A percentile compares a stretch with the other conserved stretches of the same genome.
These are phyloP conservation scores for Hetaerina americana DNA, from an alignment of 1,140 invertebrate species.

Conservation along the genomic window DNA sequence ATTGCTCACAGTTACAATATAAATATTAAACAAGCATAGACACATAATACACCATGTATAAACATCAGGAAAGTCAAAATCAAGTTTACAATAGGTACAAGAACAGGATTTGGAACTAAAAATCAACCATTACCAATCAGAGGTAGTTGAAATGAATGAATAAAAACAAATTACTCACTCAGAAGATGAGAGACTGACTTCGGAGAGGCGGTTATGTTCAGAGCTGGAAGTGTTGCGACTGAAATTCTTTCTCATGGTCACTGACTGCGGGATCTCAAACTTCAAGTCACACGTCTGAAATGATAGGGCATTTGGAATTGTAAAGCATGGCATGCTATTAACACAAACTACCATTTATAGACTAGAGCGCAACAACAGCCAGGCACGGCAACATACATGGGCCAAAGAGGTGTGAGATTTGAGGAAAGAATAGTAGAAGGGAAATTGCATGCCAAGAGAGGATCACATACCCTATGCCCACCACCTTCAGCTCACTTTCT, in stretches of 20 bases:
- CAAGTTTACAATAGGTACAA: too few species aligned
- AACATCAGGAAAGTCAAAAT: too few species aligned
- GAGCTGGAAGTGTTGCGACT: constrained; percentile 11
- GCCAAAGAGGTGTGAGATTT: not conserved
- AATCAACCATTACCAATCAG: too few species aligned
- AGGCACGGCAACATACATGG: not conserved
- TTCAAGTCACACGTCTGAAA: constrained; percentile 43
- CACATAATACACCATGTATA: too few species aligned
- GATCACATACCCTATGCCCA: too few species aligned
- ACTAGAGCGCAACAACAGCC: too few species aligned
- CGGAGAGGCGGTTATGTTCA: constrained; percentile 23
- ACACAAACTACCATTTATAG: too few species aligned
- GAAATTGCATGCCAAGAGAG: not conserved
- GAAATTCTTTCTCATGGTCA: constrained; percentile 36
- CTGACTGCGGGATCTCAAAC: constrained; percentile 34
- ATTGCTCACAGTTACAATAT: not conserved
- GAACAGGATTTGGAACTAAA: too few species aligned
- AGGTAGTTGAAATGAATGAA: too few species aligned
- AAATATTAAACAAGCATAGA: not conserved
- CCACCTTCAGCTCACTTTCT: too few species aligned
- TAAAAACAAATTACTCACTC: constrained; percentile 21
- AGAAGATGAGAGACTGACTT: constrained; percentile 25
- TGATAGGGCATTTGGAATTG: constrained; percentile 9
- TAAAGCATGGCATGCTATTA: too few species aligned
- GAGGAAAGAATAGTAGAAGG: not conserved